phyloP scores from a whole-genome alignment of 2,888 invertebrate genomes.

The Drosophila phalerata region DNA sequence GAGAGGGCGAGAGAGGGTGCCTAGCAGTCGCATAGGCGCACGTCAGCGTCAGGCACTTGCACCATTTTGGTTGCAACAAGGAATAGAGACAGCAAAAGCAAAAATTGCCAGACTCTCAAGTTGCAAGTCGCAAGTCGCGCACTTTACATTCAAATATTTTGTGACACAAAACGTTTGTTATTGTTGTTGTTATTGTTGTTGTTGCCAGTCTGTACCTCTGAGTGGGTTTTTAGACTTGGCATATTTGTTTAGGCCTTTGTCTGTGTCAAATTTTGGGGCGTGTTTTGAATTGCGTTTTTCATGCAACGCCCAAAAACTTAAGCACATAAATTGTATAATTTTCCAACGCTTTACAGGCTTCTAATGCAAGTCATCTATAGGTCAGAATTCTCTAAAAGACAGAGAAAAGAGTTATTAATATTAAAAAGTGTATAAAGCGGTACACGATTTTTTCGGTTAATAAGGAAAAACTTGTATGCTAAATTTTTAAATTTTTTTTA shows the following conservation, averaged over 20 bases:
- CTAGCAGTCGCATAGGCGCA: constrained; percentile 68
- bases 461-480: no score
- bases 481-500: no score
- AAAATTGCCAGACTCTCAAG: constrained; percentile 36
- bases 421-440: no score
- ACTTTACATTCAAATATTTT: constrained; percentile 81
- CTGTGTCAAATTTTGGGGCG: constrained; percentile 69
- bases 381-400: background rate
- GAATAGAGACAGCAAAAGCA: constrained; percentile 68
- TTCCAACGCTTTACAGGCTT: constrained; percentile 7
- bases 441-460: no score
- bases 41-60: constrained; percentile 60
- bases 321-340: constrained; percentile 2
- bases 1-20: constrained; percentile 6
- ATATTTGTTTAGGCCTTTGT: constrained; percentile 63
- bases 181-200: constrained; percentile 38
- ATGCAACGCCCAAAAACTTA: constrained; percentile 3
- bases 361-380: constrained; percentile 5
- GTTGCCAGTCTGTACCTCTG: constrained; percentile 27
- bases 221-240: constrained; percentile 44
- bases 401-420: no score
- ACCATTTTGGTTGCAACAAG: constrained; percentile 44
- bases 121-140: constrained; percentile 52
- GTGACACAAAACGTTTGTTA: constrained; percentile 76
- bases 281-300: constrained; percentile 56